Evolutionary conservation across 2,797 vertebrate species (phyloP).

Genomic region (Esox masquinongy): DNA sequence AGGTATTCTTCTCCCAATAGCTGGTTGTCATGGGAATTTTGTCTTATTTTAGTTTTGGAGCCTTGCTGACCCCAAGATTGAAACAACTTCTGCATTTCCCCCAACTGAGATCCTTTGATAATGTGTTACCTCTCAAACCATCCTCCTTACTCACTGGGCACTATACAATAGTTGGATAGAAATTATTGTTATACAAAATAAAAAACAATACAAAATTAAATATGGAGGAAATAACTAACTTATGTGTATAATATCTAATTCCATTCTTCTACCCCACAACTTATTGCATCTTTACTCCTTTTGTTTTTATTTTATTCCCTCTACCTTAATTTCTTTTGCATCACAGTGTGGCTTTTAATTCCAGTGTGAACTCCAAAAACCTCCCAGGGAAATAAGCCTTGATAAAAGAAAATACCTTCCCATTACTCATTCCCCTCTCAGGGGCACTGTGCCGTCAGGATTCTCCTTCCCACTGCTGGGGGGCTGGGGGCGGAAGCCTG

Average conservation of each 20-base stretch:
- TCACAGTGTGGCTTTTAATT: neutral
- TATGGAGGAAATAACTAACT: neutral
- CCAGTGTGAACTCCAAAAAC: neutral
- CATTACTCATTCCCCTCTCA: constrained; percentile 27
- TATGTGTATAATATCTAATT: neutral
- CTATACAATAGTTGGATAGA: neutral
- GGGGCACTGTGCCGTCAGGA: constrained; percentile 13
- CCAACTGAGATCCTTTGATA: too few species aligned
- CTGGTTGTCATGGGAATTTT: too few species aligned
- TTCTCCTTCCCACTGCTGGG: neutral
- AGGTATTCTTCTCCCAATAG: too few species aligned
- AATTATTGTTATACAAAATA: neutral
- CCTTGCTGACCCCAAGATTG: too few species aligned
- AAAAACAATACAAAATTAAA: neutral
- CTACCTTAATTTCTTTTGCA: neutral
- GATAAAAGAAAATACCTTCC: constrained; percentile 30
- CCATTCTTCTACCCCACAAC: neutral
- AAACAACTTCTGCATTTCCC: too few species aligned
- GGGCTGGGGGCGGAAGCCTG: too few species aligned
- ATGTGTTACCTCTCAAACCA: too few species aligned
- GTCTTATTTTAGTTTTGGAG: too few species aligned
- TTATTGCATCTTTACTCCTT: neutral
- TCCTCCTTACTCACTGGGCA: too few species aligned
- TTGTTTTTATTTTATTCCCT: neutral
- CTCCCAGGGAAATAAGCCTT: constrained; percentile 1